A percentile compares a stretch with the other conserved stretches of the same genome.
Conservation (phyloP, 23 tunicate genomes). For the Trididemnum nubilum region DNA sequence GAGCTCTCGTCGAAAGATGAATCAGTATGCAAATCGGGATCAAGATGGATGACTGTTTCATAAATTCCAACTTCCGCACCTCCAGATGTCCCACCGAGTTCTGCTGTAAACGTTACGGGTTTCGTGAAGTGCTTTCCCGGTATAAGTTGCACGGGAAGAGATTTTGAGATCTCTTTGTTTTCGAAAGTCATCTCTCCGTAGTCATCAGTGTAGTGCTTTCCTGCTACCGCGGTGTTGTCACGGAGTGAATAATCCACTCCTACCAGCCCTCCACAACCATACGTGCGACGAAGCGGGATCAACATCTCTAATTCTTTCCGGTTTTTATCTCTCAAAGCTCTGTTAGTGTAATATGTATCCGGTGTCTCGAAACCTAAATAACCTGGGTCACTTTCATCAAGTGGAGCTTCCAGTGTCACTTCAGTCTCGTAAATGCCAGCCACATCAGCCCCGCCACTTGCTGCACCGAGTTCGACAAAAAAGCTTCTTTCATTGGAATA, state of each 20-base stretch:
- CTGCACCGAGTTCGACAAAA: constrained; percentile 67
- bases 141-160: constrained; percentile 48
- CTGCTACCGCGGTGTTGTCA: constrained; percentile 95
- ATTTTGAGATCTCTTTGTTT: constrained; percentile 49
- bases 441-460: constrained; percentile 78
- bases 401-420: constrained; percentile 53
- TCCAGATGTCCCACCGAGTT: constrained; percentile 78
- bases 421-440: constrained; percentile 76
- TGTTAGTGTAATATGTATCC: constrained; percentile 13
- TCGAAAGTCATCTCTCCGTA: constrained; percentile 68
- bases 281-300: constrained; percentile 78
- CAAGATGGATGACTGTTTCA: constrained; percentile 77
- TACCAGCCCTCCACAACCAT: constrained; percentile 83
- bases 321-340: background rate
- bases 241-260: constrained; percentile 81
- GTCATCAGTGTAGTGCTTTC: constrained; percentile 70
- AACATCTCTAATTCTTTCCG: constrained; percentile 21
- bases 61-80: constrained; percentile 88
- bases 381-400: constrained; percentile 74
- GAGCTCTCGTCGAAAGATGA: background rate
- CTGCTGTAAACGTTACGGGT: constrained; percentile 52
- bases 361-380: constrained; percentile 69
- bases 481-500: constrained; percentile 42
- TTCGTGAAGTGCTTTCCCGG: constrained; percentile 55
- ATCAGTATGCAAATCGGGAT: constrained; percentile 12